These are phyloP conservation scores for Monodelphis domestica DNA, from an alignment of 2,797 vertebrate species.

Conservation along the genomic window DNA sequence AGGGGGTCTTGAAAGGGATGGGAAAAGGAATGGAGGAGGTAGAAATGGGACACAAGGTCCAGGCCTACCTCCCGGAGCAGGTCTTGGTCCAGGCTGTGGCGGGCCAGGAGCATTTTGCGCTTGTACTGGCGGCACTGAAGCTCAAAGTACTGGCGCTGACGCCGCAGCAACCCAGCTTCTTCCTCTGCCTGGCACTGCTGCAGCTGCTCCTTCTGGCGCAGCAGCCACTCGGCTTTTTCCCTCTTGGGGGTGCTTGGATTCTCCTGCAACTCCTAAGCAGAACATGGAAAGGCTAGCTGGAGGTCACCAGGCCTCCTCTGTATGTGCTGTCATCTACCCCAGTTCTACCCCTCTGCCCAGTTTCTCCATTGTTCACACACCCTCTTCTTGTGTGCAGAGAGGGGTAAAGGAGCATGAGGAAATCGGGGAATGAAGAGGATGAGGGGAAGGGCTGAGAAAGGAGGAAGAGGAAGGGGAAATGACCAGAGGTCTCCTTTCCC, in stretches of 20 bases:
- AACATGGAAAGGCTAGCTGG: neutral
- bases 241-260: constrained; percentile 95
- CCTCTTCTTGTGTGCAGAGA: neutral
- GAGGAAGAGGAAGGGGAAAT: neutral
- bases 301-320: neutral
- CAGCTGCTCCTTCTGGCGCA: constrained; percentile 94
- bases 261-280: constrained; percentile 92
- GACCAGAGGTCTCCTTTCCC: neutral
- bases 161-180: constrained; percentile 91
- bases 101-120: constrained; percentile 93
- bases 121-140: constrained; percentile 95
- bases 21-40: neutral
- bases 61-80: constrained; percentile 89
- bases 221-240: constrained; percentile 95
- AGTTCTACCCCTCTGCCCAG: neutral
- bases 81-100: constrained; percentile 95
- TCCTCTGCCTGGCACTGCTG: constrained; percentile 95
- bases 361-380: neutral
- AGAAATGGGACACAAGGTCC: neutral
- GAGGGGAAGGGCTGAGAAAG: neutral
- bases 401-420: neutral
- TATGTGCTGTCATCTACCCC: neutral
- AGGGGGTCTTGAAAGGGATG: neutral
- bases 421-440: neutral
- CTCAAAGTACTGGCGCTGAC: constrained; percentile 95